These are phyloP conservation scores for Miichthys miiuy DNA, from an alignment of 2,797 vertebrate species.

Conservation along the genomic window DNA sequence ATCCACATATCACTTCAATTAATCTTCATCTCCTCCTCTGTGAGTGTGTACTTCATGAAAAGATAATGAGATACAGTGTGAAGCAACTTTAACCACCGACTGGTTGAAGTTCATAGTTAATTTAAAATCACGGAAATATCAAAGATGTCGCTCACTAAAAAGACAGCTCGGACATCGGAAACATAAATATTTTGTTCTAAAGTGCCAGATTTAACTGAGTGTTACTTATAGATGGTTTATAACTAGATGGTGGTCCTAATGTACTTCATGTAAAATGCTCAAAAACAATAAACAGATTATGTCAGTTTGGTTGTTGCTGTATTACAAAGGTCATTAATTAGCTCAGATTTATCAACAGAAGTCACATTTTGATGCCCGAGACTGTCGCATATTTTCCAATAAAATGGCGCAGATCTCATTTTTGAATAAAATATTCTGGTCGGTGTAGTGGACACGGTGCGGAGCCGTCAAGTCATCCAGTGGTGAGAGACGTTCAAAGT, in stretches of 20 bases:
- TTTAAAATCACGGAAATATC: neutral
- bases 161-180: neutral
- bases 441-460: slow-evolving; percentile 3
- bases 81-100: neutral
- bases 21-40: neutral
- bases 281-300: neutral
- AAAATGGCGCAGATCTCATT: neutral
- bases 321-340: neutral
- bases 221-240: neutral
- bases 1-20: neutral
- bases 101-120: neutral
- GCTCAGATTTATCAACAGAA: neutral
- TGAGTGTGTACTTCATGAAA: neutral
- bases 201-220: neutral
- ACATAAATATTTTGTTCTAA: neutral
- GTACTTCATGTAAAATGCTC: neutral
- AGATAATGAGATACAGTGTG: neutral
- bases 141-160: neutral
- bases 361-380: neutral
- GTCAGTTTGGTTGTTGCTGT: neutral
- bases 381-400: neutral
- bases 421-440: neutral
- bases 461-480: slow-evolving; percentile 10
- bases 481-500: neutral
- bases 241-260: neutral